Evolutionary conservation across 2,113 vertebrate species (phyloP), one percentile per base, ranked within the genome.

Genomic region (Syngnathus floridae): DNA sequence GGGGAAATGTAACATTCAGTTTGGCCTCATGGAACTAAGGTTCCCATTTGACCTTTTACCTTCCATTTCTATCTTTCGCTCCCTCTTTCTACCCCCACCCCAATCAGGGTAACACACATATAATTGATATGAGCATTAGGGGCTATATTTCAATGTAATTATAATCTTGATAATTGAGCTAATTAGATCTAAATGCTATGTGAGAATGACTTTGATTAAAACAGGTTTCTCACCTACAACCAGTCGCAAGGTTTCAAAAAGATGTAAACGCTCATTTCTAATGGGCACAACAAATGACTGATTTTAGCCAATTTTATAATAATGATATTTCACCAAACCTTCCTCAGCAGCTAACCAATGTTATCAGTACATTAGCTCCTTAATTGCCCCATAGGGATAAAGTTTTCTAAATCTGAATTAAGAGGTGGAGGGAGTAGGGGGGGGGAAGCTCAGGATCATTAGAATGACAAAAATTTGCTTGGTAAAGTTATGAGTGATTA

Each of bases 111-210:
- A 88, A 88, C 85, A 87, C 86, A 85, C 86, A 87, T 86, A 86
- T 92, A 92, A 92, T 92, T 91, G 90, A 90, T 91, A 89, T 90
- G 91, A 92, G 90, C 91, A 91, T 91, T 90, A 79, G 90, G 90
- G 89, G 90, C 74, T 89, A 89, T 88, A 90, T 90, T 91, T 91
- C 79, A 82, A 76, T 91, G 91, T 92, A 92, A 91, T 92, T 92
- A 92, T 82, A 90, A 86, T 91, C 84, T 87, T 89, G 80, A 86
- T 91, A 91, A 92, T 91, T 92, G 89, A 87, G 89, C 90, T 91
- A 91, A 91, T 92, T 91, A 91, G 89, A 90, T 90, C 87, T 90
- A 91, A 91, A 91, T 91, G 89, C 88, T 81, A 83, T 86, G 84
- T 88, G 89, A 90, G 85, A 89, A 88, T 91, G 86, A 91, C 87